A percentile compares a stretch with the other conserved stretches of the same genome.
Evolutionary conservation across 2,888 invertebrate species (phyloP).

Genomic region (Hirudinaria manillensis): DNA sequence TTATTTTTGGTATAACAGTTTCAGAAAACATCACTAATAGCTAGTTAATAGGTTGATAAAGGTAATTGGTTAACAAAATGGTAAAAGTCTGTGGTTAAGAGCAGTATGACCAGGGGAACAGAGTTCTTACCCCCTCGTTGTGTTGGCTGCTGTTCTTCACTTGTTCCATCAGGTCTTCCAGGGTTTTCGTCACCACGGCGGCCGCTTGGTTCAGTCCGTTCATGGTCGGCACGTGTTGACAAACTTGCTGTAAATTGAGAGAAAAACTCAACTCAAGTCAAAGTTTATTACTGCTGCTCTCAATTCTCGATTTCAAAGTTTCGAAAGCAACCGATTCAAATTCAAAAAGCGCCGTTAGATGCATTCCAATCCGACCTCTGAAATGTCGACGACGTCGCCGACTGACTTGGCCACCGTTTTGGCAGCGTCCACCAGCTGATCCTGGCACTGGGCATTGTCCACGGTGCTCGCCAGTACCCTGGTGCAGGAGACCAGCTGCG

Average conservation of each 20-base stretch:
- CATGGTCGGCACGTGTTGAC: conserved; percentile 64
- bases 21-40: not conserved
- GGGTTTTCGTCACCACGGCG: conserved; percentile 75
- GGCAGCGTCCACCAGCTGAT: conserved; percentile 84
- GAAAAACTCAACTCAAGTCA: conserved; percentile 11
- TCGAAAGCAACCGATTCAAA: not conserved
- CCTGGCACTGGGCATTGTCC: conserved; percentile 62
- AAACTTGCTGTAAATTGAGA: conserved; percentile 57
- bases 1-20: not conserved
- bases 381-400: conserved; percentile 71
- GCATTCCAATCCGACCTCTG: conserved; percentile 46
- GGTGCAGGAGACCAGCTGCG: conserved; percentile 91
- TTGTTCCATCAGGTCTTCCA: conserved; percentile 81
- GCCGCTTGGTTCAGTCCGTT: conserved; percentile 79
- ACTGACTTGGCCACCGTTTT: conserved; percentile 87
- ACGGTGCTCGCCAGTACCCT: conserved; percentile 67
- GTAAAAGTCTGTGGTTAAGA: too few species aligned
- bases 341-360: too few species aligned
- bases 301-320: not conserved
- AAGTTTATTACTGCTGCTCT: not conserved
- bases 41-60: conserved; percentile 18
- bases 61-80: too few species aligned
- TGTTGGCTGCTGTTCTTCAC: conserved; percentile 62
- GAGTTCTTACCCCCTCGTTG: conserved; percentile 18
- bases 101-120: not conserved